These are phyloP conservation scores for Holacanthus passer DNA, from an alignment of 2,113 vertebrate species.

Conservation along the genomic window DNA sequence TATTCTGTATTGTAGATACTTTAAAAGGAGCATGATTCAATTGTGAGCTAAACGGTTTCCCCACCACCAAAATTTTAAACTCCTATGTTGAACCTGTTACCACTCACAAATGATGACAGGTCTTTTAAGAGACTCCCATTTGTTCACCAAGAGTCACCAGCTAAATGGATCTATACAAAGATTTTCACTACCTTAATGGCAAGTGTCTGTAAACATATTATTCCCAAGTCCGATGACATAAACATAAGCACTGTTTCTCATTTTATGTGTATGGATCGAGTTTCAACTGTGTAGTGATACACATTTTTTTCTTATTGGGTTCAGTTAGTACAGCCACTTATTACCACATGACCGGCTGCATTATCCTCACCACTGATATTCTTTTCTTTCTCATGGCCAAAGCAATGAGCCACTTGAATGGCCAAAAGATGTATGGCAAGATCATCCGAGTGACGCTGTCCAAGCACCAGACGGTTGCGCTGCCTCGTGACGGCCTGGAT, in stretches of 20 bases:
- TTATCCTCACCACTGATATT: not conserved
- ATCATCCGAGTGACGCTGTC: conserved; percentile 97
- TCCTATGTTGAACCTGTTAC: not conserved
- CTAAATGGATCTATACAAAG: not conserved
- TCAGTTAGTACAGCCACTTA: not conserved
- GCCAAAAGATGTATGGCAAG: conserved; percentile 98
- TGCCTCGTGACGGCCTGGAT: conserved; percentile 96
- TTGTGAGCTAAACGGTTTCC: not conserved
- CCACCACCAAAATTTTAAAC: not conserved
- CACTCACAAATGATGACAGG: not conserved
- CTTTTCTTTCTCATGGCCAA: not conserved
- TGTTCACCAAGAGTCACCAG: not conserved
- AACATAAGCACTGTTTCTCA: not conserved
- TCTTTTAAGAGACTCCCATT: no score
- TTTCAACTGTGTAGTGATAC: not conserved
- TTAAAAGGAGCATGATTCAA: not conserved
- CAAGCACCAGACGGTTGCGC: conserved; percentile 96
- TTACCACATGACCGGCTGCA: not conserved
- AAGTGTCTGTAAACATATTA: not conserved
- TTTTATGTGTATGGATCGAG: not conserved
- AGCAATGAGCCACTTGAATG: conserved; percentile 99
- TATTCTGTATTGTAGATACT: not conserved
- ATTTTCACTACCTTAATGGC: not conserved
- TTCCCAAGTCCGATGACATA: not conserved
- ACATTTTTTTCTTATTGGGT: not conserved